phyloP scores from a whole-genome alignment of 37 sponge, comb jelly and placozoan genomes.

The Tethya wilhelma region DNA sequence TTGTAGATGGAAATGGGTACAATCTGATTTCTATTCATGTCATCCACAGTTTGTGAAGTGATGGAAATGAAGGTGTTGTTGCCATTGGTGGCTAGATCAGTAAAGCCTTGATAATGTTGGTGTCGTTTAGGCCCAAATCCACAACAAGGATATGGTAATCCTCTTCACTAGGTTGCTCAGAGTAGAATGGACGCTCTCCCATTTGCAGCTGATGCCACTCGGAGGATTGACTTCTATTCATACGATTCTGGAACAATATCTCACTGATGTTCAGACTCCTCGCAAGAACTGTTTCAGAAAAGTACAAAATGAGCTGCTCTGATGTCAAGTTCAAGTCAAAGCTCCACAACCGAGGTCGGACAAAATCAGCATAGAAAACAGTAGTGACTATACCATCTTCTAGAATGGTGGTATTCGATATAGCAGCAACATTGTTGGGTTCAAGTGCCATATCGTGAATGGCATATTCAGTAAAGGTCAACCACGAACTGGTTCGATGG shows the following conservation, averaged over 20 bases:
- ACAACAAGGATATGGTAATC: constrained; percentile 76
- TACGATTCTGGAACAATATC: constrained; percentile 76
- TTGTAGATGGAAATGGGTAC: constrained; percentile 36
- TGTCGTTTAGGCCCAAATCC: constrained; percentile 71
- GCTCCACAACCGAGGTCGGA: constrained; percentile 60
- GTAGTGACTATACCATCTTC: constrained; percentile 65
- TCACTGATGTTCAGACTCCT: constrained; percentile 66
- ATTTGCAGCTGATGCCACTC: constrained; percentile 43
- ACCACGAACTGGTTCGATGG: constrained; percentile 75
- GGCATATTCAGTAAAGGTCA: constrained; percentile 77
- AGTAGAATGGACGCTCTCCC: constrained; percentile 46
- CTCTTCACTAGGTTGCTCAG: not conserved
- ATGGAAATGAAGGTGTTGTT: constrained; percentile 80
- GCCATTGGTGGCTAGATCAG: constrained; percentile 69
- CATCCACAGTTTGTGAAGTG: constrained; percentile 50
- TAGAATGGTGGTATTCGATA: constrained; percentile 45
- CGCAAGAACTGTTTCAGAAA: constrained; percentile 87
- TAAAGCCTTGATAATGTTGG: constrained; percentile 76
- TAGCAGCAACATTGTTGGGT: constrained; percentile 73
- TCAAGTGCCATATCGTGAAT: constrained; percentile 86
- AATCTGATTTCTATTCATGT: constrained; percentile 81
- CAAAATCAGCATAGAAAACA: constrained; percentile 66
- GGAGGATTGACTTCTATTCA: constrained; percentile 7
- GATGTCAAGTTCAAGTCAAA: constrained; percentile 86
- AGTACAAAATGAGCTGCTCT: constrained; percentile 73